Evolutionary conservation across 2,113 vertebrate species (phyloP).

Genomic region (Stegostoma tigrinum): DNA sequence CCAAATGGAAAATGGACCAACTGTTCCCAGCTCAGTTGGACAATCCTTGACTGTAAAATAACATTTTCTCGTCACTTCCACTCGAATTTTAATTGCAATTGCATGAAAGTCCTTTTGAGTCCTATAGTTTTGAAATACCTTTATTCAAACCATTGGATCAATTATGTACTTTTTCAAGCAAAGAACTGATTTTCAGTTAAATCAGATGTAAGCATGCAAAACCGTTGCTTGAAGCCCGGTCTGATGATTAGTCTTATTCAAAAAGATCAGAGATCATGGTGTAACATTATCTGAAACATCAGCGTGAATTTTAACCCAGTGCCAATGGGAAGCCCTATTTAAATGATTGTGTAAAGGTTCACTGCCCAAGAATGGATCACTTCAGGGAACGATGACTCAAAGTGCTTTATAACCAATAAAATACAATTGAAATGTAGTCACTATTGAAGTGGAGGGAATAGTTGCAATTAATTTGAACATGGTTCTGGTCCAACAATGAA

Average conservation of each 20-base stretch:
- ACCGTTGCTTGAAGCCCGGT: background rate
- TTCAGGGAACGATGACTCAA: background rate
- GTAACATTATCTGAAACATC: background rate
- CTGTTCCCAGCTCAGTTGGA: too few relatives aligned
- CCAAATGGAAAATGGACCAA: too few relatives aligned
- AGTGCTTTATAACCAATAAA: background rate
- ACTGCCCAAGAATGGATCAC: background rate
- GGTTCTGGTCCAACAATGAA: background rate
- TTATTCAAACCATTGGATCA: background rate
- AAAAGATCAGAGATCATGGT: background rate
- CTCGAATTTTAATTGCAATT: background rate
- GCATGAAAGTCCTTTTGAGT: background rate
- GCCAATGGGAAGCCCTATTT: background rate
- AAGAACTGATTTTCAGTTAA: background rate
- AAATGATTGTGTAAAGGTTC: background rate
- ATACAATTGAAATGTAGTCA: background rate
- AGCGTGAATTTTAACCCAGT: background rate
- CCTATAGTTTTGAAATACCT: background rate
- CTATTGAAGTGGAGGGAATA: background rate
- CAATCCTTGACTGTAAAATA: too few relatives aligned
- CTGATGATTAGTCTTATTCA: background rate
- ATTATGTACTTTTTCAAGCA: background rate
- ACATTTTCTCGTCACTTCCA: too few relatives aligned
- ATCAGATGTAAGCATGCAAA: background rate
- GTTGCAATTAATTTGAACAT: background rate